These are phyloP conservation scores for Pygoscelis adeliae DNA, from an alignment of 2,113 vertebrate species.

Conservation along the genomic window DNA sequence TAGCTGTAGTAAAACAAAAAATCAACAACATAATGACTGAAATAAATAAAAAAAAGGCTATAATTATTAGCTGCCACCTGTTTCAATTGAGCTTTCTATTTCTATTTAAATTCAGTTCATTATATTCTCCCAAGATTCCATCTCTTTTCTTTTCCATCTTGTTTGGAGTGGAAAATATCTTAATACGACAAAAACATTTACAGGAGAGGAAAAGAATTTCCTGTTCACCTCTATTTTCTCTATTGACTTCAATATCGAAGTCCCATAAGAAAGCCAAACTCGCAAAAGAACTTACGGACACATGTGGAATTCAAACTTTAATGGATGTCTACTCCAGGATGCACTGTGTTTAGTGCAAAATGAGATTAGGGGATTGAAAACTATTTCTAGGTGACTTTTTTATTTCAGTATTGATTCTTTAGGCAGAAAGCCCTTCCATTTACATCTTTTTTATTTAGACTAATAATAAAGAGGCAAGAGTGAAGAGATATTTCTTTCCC, in stretches of 20 bases:
- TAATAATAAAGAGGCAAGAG: conserved; percentile 4
- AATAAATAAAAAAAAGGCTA: neutral
- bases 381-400: conserved; percentile 20
- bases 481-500: neutral
- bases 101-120: neutral
- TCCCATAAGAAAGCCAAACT: neutral
- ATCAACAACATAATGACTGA: neutral
- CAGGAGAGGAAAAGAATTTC: neutral
- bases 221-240: neutral
- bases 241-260: neutral
- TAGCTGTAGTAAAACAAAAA: neutral
- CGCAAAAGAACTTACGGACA: neutral
- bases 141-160: neutral
- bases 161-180: neutral
- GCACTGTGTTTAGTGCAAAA: neutral
- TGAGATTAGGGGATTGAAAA: neutral
- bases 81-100: neutral
- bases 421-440: neutral
- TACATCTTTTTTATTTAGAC: conserved; percentile 29
- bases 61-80: neutral
- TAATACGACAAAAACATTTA: neutral
- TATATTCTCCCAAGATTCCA: neutral
- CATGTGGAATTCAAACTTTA: neutral
- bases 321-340: neutral
- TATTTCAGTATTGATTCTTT: conserved; percentile 43